Evolutionary conservation across 1,140 invertebrate species (phyloP), one percentile per base, ranked within the genome.

Genomic region (Steinernema khuongi): DNA sequence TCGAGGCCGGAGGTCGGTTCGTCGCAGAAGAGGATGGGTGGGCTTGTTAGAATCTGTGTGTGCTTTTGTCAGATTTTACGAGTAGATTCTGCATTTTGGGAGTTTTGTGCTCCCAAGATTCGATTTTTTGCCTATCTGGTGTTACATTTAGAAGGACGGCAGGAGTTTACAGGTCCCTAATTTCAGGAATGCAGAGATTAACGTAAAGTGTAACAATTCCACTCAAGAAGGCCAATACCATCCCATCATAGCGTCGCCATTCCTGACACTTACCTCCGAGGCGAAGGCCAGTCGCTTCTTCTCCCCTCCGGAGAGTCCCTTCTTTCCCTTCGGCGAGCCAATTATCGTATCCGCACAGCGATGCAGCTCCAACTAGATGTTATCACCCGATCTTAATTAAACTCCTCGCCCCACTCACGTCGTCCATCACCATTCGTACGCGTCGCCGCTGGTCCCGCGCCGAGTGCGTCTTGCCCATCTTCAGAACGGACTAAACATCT

Each of bases 231-330:
- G n/a, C n/a, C n/a, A n/a, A n/a, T n/a, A n/a, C n/a, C n/a, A n/a
- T n/a, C n/a, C n/a, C n/a, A n/a, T n/a, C n/a, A n/a, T n/a, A n/a
- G n/a, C n/a, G n/a, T n/a, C 36, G 36, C 26, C 4, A 60, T 60
- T 60, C 26, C 19, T n/a, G n/a, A 41, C 36, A 80, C 80, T 83
- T 67, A 95, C 92, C 88, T 97, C 94, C 0, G 92, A 92, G 30
- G 94, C 94, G 86, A 97, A 96, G 0, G 94, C 91, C n/a, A 98
- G 86, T 78, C 94, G 88, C 86, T 95, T 96, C 88, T 91, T 92
- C 87, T 97, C 95, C 0, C 94, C 94, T 18, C 94, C 94, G 0
- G 94, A 96, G 30, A 97, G 91, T 0, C 94, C 94, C 87, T 94
- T 94, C 0, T 92, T 86, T 60, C 90, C 50, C 22, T 60, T 93